Evolutionary conservation across 2,797 vertebrate genomes (phyloP).

Genomic region (Petrocephalus sullivani): DNA sequence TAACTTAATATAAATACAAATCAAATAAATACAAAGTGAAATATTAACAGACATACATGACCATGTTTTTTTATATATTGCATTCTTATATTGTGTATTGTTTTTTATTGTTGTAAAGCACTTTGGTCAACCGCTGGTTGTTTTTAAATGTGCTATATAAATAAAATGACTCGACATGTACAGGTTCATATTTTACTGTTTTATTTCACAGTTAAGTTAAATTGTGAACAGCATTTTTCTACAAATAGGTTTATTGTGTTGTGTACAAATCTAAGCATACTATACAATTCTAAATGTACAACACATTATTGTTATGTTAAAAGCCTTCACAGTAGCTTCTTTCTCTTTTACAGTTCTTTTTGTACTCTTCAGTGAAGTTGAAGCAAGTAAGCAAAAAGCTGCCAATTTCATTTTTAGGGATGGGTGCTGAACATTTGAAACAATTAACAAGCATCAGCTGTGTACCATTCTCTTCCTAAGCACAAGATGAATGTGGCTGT

Average conservation of each 20-base stretch:
- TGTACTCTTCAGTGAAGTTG: slow-evolving; percentile 37
- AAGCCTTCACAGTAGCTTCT: not conserved
- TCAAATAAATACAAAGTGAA: not conserved
- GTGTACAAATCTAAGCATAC: no score
- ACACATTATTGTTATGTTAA: not conserved
- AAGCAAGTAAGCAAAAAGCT: slow-evolving; percentile 43
- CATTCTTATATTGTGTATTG: not conserved
- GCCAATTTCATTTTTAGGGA: not conserved
- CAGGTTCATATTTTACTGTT: not conserved
- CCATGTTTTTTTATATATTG: not conserved
- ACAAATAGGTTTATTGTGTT: no score
- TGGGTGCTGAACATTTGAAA: not conserved
- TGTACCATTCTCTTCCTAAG: not conserved
- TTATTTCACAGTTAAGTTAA: not conserved
- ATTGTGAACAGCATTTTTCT: not conserved
- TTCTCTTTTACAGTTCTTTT: slow-evolving; percentile 35
- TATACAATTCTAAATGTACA: not conserved
- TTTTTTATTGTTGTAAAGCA: no score
- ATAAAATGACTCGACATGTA: no score
- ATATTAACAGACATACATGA: not conserved
- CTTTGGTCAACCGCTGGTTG: no score
- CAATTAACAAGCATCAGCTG: not conserved
- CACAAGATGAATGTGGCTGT: not conserved
- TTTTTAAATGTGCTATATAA: no score
- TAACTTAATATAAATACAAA: not conserved